A percentile compares a stretch with the other conserved stretches of the same genome.
phyloP scores from a whole-genome alignment of 2,113 vertebrate species.

The Apteryx owenii region DNA sequence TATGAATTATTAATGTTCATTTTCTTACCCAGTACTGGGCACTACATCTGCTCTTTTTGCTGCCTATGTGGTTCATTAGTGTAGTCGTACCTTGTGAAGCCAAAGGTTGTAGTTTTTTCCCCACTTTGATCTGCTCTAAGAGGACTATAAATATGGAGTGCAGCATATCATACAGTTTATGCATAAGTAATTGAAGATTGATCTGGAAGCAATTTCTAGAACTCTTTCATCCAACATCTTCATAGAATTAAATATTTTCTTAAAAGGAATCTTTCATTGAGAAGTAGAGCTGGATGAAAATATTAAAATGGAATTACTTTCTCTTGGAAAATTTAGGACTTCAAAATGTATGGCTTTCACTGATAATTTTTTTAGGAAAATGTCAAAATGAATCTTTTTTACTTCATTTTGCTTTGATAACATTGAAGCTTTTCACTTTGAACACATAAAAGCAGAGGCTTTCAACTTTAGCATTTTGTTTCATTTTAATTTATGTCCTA shows the following conservation, averaged over 20 bases:
- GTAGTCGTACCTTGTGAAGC: not conserved
- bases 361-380: not conserved
- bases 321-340: not conserved
- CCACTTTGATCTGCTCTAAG: not conserved
- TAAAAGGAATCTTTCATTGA: slow-evolving; percentile 40
- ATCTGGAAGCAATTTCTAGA: slow-evolving; percentile 25
- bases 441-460: not conserved
- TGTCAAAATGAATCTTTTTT: not conserved
- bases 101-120: not conserved
- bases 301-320: not conserved
- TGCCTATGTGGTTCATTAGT: not conserved
- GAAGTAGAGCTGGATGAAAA: not conserved
- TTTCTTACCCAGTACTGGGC: not conserved
- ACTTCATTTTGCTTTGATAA: not conserved
- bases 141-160: not conserved
- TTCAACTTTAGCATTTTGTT: not conserved
- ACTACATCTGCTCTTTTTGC: not conserved
- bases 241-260: slow-evolving; percentile 48
- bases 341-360: not conserved
- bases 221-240: not conserved
- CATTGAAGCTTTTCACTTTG: not conserved
- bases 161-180: slow-evolving; percentile 24
- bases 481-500: not conserved
- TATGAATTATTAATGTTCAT: not conserved
- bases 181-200: not conserved